Percentiles rank a stretch among this genome's conserved stretches.
phyloP scores from a whole-genome alignment of 1,140 invertebrate species.

The Nylanderia fulva region DNA sequence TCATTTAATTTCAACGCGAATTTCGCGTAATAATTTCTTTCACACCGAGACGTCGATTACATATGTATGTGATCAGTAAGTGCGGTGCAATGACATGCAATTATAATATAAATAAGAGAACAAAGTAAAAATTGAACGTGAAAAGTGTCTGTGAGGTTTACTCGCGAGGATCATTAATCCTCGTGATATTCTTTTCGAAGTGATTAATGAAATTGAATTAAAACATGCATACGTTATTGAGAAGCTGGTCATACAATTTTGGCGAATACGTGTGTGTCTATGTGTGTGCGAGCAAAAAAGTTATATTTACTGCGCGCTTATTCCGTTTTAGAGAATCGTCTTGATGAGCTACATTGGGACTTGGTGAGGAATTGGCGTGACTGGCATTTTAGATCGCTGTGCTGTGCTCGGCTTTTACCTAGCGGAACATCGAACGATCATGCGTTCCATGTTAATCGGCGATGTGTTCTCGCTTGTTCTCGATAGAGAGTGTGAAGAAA shows the following conservation, averaged over 20 bases:
- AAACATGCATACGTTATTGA: conserved; percentile 6
- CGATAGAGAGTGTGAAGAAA: conserved; percentile 17
- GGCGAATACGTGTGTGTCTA: background rate
- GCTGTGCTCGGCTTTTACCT: conserved; percentile 24
- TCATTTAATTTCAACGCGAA: conserved; percentile 18
- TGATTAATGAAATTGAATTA: conserved; percentile 5
- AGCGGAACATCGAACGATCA: conserved; percentile 52
- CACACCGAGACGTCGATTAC: background rate
- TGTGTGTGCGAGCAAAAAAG: background rate
- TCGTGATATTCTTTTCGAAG: background rate
- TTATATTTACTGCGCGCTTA: background rate
- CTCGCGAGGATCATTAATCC: background rate
- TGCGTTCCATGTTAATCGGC: conserved; percentile 59
- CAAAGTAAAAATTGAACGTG: background rate
- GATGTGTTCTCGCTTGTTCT: conserved; percentile 60
- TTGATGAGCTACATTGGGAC: background rate
- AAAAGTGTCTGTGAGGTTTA: background rate
- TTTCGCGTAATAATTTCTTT: background rate
- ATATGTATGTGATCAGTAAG: conserved; percentile 25
- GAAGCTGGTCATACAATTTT: background rate
- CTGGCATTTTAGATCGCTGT: conserved; percentile 39
- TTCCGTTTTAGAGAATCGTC: background rate
- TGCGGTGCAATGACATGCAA: conserved; percentile 43
- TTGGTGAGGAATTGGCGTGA: conserved; percentile 12
- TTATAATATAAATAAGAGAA: conserved; percentile 1